Base-by-base conservation (phyloP, 2,797 vertebrate species). In the Darevskia nairensis region DNA sequence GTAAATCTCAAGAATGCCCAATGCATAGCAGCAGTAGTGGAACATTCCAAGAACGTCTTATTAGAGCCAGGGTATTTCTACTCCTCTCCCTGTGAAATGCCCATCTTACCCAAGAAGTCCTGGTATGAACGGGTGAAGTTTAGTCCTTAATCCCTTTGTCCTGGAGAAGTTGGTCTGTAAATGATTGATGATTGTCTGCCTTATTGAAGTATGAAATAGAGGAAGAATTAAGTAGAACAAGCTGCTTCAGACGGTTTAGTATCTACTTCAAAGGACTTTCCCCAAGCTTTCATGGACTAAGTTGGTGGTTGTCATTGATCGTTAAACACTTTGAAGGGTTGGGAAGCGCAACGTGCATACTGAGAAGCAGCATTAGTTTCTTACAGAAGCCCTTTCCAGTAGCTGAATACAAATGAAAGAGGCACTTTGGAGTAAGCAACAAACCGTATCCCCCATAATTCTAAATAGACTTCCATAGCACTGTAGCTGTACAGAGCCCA, bases 321-420 rank as follows among this genome's bases (percentile, higher is more conserved):
- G 61, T 77, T 77, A 68, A 82, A 66, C 39, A 76, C 72, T 82
- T 88, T 88, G 80, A 88, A 88, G 86, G 32, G 32, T 59, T 59
- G 77, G 72, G 32, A 39, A 77, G n/a, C 15, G 15, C n/a, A 39
- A 1, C 29, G 4, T 50, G 61, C 71, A 50, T 87, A 72, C 71
- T 69, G 46, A 77, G 72, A 82, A 82, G 71, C 59, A 76, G 72
- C 10, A 76, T 68, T 77, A 35, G 8, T 68, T 82, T 69, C 72
- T 66, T 88, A 39, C 77, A 64, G 35, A 50, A 50, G 61, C 25
- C 83, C 27, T 68, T 82, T 29, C 44, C 79, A 75, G 50, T 44
- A 81, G 55, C 59, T 77, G 61, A 88, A 68, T 88, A 77, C 74
- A 83, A 77, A 88, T 77, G 55, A 82, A 64, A 64, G 27, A 41